Conservation (phyloP, 2,888 invertebrate genomes). For the Tachina lurida region DNA sequence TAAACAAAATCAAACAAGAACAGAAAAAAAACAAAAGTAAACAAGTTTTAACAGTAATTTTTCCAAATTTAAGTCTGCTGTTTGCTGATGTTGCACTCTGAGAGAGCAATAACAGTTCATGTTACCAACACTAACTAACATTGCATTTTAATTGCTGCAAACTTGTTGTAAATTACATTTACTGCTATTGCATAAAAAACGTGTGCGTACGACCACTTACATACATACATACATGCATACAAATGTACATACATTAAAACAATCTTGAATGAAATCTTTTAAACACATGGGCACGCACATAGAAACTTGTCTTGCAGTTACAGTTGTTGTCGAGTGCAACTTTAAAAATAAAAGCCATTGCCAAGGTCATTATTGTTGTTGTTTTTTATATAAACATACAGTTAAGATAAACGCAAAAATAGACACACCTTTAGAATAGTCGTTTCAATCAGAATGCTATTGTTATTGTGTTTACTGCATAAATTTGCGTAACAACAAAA, state of each 20-base stretch:
- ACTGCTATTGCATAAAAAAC: background rate
- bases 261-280: conserved; percentile 19
- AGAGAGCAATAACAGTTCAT: background rate
- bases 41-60: conserved; percentile 43
- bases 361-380: conserved; percentile 53
- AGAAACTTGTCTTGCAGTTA: conserved; percentile 16
- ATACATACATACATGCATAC: background rate
- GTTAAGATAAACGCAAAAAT: background rate
- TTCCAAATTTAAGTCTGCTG: background rate
- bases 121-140: too few species aligned
- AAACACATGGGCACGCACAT: conserved; percentile 12
- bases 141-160: background rate
- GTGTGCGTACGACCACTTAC: conserved; percentile 51
- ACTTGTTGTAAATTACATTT: background rate
- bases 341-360: conserved; percentile 58
- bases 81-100: background rate
- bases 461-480: conserved; percentile 1
- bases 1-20: conserved; percentile 6
- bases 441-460: conserved; percentile 13
- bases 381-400: background rate
- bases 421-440: conserved; percentile 65
- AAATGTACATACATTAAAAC: background rate
- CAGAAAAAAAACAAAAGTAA: background rate
- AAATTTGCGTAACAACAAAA: conserved; percentile 37
- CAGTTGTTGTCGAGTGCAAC: conserved; percentile 25